Base-by-base conservation (phyloP, 2,888 invertebrate species). In the Artemia sinica region DNA sequence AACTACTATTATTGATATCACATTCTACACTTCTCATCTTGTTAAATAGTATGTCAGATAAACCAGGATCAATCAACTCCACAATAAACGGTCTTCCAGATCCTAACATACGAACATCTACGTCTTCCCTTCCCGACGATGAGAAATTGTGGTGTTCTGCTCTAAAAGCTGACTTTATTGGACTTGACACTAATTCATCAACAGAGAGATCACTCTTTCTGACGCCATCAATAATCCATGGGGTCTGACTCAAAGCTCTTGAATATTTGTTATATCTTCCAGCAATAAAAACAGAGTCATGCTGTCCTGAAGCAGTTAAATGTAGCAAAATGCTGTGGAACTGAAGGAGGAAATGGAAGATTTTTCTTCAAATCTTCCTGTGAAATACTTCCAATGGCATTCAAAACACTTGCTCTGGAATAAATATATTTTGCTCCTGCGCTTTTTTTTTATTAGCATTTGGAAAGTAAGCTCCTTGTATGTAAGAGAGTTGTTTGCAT, bases 61-160 rank as follows among this genome's bases (percentile, higher is more conserved):
- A 76, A 72, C 79, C 81, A 0, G 89, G 86, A 77, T 89, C 84
- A 0, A 84, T 75, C 63, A 92, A 83, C 81, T 96, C 93, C 0
- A 96, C 80, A 1, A 89, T 89, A 80, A 97, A 98, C 0, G 97
- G 97, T 10, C 97, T 80, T 0, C 97, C 97, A 71, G 84, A 82
- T 1, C 94, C 92, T 71, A 98, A 79, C 79, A 91, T 96, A 70
- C 94, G 81, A 0, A 97, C 97, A 80, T 98, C 98, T 0, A 95
- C 91, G 79, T 98, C 98, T 79, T 98, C 97, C 58, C 98, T 82
- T 0, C 97, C 96, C 68, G 95, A 93, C 5, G 94, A 85, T 73
- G 89, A 84, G 79, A 96, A 91, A 75, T 87, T 88, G n/a, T 85
- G 78, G 49, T 80, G 81, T 74, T 80, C 77, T 58, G 82, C 83